Evolutionary conservation across 2,888 invertebrate genomes (phyloP), one percentile per base, ranked within the genome.

Genomic region (Unio delphinus): DNA sequence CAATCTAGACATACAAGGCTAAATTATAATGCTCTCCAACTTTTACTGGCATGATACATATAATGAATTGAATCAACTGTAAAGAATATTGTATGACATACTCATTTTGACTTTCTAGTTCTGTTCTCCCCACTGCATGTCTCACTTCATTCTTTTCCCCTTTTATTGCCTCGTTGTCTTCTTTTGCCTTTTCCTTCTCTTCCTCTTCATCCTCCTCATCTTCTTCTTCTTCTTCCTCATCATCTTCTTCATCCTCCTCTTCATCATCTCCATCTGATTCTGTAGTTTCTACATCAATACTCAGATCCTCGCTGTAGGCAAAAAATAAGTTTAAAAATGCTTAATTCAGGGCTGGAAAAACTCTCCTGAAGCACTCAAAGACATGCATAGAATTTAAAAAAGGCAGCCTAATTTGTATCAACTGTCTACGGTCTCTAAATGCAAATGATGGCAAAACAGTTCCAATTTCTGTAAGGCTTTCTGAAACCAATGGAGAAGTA

Each of bases 131-230:
- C 30, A 1, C n/a, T 18, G 56, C 56, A 56, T 60, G 58, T 64
- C 59, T 20, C 23, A 15, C 17, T 60, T 61, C 7, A 74, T 76
- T 68, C 78, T 73, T 17, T 73, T 70, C 57, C 76, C 83, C 69
- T 78, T 79, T 63, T 69, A 69, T 57, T 78, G 74, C 20, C 59
- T 56, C 55, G 56, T 64, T 55, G 65, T 62, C 56, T 23, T 73
- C 61, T 68, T 78, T 78, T 67, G 71, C 77, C 26, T 76, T 77
- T 63, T 79, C 82, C 30, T 70, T 79, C 34, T 79, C 83, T 28
- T 72, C 71, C 59, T 75, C 67, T 4, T 62, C 65, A 8, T 66
- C 60, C 18, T 54, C 61, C 17, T 71, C 74, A 30, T 69, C 71
- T 59, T 80, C 80, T 65, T 78, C 79, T 17, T 77, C 73, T 66